Evolutionary conservation across 1,140 invertebrate genomes (phyloP).

Genomic region (Eumeta japonica): DNA sequence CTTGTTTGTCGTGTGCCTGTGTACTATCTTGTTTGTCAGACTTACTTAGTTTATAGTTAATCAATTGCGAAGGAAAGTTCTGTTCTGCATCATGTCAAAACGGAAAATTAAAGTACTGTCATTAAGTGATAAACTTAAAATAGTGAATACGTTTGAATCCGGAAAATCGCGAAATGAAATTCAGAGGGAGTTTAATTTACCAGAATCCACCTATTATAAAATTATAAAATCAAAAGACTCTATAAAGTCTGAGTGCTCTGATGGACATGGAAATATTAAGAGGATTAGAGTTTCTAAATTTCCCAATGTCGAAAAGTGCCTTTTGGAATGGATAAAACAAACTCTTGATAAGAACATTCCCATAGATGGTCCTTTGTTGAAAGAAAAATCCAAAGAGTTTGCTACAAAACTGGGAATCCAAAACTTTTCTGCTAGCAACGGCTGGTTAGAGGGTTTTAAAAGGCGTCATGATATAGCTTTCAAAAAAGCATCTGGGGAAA

Average conservation of each 20-base stretch:
- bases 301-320: constrained; percentile 10
- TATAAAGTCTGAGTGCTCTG: constrained; percentile 18
- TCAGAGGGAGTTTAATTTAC: constrained; percentile 14
- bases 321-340: constrained; percentile 11
- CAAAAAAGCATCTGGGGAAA: constrained; percentile 9
- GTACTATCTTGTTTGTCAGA: constrained; percentile 12
- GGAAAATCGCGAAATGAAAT: constrained; percentile 16
- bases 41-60: constrained; percentile 10
- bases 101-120: constrained; percentile 11
- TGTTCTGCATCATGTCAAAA: constrained; percentile 12
- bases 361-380: constrained; percentile 13
- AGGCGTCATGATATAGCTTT: constrained; percentile 10
- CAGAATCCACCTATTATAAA: constrained; percentile 14
- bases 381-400: constrained; percentile 17
- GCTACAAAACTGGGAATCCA: constrained; percentile 11
- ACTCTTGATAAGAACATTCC: constrained; percentile 11
- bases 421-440: constrained; percentile 12
- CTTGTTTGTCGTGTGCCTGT: constrained; percentile 9
- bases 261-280: constrained; percentile 14
- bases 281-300: constrained; percentile 11
- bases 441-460: constrained; percentile 12
- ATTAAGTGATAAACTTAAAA: too few species aligned
- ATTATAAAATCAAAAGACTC: constrained; percentile 9
- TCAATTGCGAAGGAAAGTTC: constrained; percentile 11
- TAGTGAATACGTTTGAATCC: constrained; percentile 10